phyloP scores from a whole-genome alignment of 2,888 invertebrate genomes.

The Drosophila siamana region DNA sequence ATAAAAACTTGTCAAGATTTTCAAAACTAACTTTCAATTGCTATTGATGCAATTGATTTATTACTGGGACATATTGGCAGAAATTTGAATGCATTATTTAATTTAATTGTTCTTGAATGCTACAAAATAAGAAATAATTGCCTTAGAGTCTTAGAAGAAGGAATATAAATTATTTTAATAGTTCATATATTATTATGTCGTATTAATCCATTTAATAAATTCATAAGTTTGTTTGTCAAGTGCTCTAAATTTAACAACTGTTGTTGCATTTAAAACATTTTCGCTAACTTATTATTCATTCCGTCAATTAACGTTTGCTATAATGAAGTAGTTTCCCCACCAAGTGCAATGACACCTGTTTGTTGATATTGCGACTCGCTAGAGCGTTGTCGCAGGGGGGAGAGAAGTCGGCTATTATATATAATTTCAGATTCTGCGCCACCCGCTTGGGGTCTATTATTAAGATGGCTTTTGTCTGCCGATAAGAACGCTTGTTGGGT shows the following conservation, averaged over 20 bases:
- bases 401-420: neutral
- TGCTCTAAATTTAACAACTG: neutral
- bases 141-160: too few species aligned
- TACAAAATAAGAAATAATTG: too few species aligned
- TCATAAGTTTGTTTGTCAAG: neutral
- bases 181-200: too few species aligned
- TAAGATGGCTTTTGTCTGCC: slow-evolving; percentile 73
- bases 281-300: neutral
- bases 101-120: too few species aligned
- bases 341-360: slow-evolving; percentile 50
- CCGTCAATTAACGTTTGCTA: neutral
- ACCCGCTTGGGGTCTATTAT: slow-evolving; percentile 56
- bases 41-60: too few species aligned
- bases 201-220: too few species aligned
- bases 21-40: too few species aligned
- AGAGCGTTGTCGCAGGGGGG: neutral
- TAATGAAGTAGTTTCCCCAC: neutral
- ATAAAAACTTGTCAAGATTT: too few species aligned
- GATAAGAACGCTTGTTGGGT: slow-evolving; percentile 65
- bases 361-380: neutral
- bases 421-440: slow-evolving; percentile 31
- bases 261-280: neutral
- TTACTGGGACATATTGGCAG: too few species aligned
- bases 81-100: too few species aligned
- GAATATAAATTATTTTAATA: too few species aligned